Percentiles rank a stretch among this genome's conserved stretches.
These are phyloP conservation scores for Dromas ardeola DNA, from an alignment of 2,113 vertebrate genomes.

Conservation along the genomic window DNA sequence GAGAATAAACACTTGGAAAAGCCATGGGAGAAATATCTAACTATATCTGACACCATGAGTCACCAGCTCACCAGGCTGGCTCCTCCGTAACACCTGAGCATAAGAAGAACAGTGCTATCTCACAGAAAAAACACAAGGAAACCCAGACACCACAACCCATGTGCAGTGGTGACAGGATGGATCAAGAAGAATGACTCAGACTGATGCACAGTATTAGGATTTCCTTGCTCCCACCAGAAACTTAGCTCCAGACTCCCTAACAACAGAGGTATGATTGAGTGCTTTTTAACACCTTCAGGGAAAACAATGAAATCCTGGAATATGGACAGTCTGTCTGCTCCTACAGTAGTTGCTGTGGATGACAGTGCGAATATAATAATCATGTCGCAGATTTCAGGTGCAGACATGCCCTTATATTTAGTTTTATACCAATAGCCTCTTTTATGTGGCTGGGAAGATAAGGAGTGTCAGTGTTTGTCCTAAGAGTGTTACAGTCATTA, in stretches of 20 bases:
- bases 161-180: too few relatives aligned
- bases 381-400: background rate
- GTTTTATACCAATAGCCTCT: background rate
- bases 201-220: background rate
- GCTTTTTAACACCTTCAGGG: background rate
- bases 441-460: background rate
- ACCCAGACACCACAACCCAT: background rate
- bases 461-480: background rate
- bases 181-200: background rate
- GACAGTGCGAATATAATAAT: background rate
- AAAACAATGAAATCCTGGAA: background rate
- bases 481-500: background rate
- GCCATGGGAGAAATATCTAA: background rate
- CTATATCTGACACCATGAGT: background rate
- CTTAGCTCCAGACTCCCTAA: background rate
- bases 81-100: background rate
- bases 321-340: background rate
- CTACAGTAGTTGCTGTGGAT: background rate
- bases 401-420: background rate
- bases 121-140: background rate
- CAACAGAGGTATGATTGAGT: background rate
- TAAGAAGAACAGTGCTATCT: background rate
- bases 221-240: background rate
- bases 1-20: background rate
- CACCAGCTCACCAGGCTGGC: background rate